Percentiles rank a stretch among this genome's conserved stretches.
phyloP scores from a whole-genome alignment of 2,113 vertebrate genomes.

The Penelope pileata region DNA sequence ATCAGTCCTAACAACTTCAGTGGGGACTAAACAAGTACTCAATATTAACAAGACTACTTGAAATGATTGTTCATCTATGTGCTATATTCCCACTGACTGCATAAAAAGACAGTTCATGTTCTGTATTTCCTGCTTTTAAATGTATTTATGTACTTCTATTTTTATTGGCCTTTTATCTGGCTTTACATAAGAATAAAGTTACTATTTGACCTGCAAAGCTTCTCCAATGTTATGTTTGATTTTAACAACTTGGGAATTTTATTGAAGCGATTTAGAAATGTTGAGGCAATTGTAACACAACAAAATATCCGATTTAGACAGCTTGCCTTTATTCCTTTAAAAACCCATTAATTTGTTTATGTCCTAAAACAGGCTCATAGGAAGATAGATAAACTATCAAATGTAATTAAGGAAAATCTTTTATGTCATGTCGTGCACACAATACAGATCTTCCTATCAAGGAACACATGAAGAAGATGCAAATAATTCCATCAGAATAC shows the following conservation, averaged over 20 bases:
- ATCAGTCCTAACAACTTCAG: not conserved
- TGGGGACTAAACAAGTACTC: not conserved
- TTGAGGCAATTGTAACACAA: not conserved
- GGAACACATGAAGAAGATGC: not conserved
- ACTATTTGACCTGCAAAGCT: constrained; percentile 1
- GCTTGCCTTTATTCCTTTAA: constrained; percentile 22
- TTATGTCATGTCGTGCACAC: not conserved
- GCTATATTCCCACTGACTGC: not conserved
- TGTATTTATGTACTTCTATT: not conserved
- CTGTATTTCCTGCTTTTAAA: not conserved
- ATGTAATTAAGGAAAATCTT: constrained; percentile 34
- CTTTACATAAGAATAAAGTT: not conserved
- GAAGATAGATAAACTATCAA: constrained; percentile 6
- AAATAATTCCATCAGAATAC: not conserved
- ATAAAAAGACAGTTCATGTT: not conserved
- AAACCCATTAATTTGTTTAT: not conserved
- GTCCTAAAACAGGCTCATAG: not conserved
- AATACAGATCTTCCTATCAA: not conserved
- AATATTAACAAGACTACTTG: not conserved
- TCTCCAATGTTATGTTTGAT: not conserved
- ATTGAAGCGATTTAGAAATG: constrained; percentile 33
- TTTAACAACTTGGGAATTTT: constrained; percentile 39
- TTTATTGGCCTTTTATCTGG: not conserved
- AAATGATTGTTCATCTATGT: not conserved
- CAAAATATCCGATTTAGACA: not conserved